phyloP scores from a whole-genome alignment of 1,140 invertebrate genomes.

The Drosophila ironensis region DNA sequence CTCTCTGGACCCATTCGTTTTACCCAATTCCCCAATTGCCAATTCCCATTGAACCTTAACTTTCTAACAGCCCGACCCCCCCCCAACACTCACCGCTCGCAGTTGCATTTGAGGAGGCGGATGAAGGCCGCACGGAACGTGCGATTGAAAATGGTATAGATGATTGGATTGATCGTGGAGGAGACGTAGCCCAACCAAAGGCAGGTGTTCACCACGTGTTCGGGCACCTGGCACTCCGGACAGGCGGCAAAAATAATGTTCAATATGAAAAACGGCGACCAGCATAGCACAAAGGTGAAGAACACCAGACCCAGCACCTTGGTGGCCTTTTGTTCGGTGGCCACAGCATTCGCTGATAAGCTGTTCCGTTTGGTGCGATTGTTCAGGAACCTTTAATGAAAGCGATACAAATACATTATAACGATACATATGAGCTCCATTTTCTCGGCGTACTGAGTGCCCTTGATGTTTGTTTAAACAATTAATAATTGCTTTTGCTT shows the following conservation, averaged over 20 bases:
- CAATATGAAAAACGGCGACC: conserved; percentile 94
- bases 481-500: conserved; percentile 2
- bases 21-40: conserved; percentile 6
- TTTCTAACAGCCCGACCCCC: not conserved
- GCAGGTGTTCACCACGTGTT: conserved; percentile 87
- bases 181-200: conserved; percentile 95
- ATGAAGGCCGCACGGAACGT: conserved; percentile 93
- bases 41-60: not conserved
- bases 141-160: conserved; percentile 95
- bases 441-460: too few species aligned
- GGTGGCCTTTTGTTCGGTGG: conserved; percentile 90
- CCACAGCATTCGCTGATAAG: conserved; percentile 88
- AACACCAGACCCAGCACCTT: conserved; percentile 93
- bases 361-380: conserved; percentile 86
- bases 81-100: conserved; percentile 85
- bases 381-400: conserved; percentile 85
- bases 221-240: conserved; percentile 87
- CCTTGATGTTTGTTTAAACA: not conserved
- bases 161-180: conserved; percentile 92
- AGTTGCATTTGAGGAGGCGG: conserved; percentile 88
- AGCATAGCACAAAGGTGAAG: conserved; percentile 94
- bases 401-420: not conserved
- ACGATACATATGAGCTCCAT: too few species aligned
- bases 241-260: conserved; percentile 92
- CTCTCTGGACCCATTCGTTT: conserved; percentile 42